Evolutionary conservation across 2,888 invertebrate genomes (phyloP), one percentile per base, ranked within the genome.

Genomic region (Meteorus colon): DNA sequence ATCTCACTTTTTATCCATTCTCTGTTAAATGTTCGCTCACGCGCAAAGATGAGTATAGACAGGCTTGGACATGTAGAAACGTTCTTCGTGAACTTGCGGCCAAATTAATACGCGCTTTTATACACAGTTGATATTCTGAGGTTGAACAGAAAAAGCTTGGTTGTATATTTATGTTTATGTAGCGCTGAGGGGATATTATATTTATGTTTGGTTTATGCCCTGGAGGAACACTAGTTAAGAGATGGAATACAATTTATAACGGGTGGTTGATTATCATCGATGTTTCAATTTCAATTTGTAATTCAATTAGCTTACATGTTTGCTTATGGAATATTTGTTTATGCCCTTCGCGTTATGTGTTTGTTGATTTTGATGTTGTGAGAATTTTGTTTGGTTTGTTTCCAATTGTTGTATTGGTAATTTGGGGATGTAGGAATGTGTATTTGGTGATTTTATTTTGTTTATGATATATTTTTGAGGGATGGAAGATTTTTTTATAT

Each of bases 101-200:
- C 70, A 75, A 70, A 75, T 75, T 75, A 75, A 75, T 70, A 71
- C 65, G 24, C 62, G 41, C 31, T 14, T 48, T 4, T 48, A n/a
- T n/a, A 48, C n/a, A 48, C 16, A 16, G 48, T 48, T 14, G 48
- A n/a, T n/a, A 48, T 48, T 4, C n/a, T 48, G 4, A 3, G 48
- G 48, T n/a, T n/a, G n/a, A 48, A 48, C n/a, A 48, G 48, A 6
- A n/a, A 48, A n/a, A 48, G n/a, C 16, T 16, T 5, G 4, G 16
- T 4, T 48, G 5, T 48, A 51, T 27, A 19, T 41, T 2, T 41
- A 10, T 41, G 12, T 41, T 5, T 41, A 4, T 31, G 14, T 19
- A 12, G 65, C 16, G 19, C n/a, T 19, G 65, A 24, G 37, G 37
- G 19, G 34, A 5, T n/a, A 65, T 19, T 65, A 31, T 65, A 34